Percentiles rank a stretch among this genome's conserved stretches.
phyloP scores from a whole-genome alignment of 2,113 vertebrate species.

The Oostethus manadensis region DNA sequence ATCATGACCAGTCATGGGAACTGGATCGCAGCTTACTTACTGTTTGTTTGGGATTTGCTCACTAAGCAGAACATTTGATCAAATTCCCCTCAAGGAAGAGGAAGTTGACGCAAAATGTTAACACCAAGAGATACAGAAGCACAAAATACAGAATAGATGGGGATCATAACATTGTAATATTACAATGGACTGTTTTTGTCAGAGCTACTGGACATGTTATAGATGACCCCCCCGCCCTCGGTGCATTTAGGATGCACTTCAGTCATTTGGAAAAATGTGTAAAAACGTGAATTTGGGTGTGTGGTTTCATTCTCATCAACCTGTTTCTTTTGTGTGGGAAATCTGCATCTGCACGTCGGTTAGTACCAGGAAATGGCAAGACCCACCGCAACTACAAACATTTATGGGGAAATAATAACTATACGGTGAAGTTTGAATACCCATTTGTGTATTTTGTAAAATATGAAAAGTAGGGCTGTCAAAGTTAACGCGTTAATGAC shows the following conservation, averaged over 20 bases:
- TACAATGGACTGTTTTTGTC: slow-evolving; percentile 2
- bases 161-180: slow-evolving; percentile 16
- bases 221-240: background rate
- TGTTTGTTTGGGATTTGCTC: slow-evolving; percentile 54
- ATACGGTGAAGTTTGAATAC: background rate
- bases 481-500: no score
- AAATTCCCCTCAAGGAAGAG: slow-evolving; percentile 79
- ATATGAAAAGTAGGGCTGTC: no score
- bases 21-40: slow-evolving; percentile 23
- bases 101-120: slow-evolving; percentile 67
- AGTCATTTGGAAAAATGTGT: background rate
- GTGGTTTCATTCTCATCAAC: slow-evolving; percentile 8
- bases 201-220: background rate
- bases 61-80: slow-evolving; percentile 64
- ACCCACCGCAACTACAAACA: slow-evolving; percentile 19
- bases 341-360: slow-evolving; percentile 20
- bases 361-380: slow-evolving; percentile 50
- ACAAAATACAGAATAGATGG: slow-evolving; percentile 26
- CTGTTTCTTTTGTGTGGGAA: slow-evolving; percentile 12
- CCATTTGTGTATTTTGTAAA: background rate
- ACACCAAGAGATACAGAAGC: slow-evolving; percentile 34
- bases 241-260: background rate
- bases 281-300: slow-evolving; percentile 8
- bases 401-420: slow-evolving; percentile 48
- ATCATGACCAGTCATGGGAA: slow-evolving; percentile 29